A percentile compares a stretch with the other conserved stretches of the same genome.
Conservation (phyloP, 2,113 vertebrate genomes). For the Drymodes brunneopygia region DNA sequence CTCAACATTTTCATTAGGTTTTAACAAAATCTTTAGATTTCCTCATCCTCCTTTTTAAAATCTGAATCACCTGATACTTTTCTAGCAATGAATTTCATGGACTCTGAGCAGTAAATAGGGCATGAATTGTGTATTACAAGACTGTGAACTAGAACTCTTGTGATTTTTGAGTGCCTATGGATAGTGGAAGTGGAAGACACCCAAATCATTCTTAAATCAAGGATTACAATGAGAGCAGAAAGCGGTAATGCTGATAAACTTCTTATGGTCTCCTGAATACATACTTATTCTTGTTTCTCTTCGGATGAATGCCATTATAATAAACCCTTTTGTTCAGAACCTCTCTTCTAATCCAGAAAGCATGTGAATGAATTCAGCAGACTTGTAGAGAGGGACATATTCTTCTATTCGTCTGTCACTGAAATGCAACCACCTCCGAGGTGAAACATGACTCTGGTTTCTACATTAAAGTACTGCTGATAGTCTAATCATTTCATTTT, state of each 20-base stretch:
- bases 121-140: not conserved
- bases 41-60: not conserved
- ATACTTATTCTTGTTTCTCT: not conserved
- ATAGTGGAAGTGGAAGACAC: not conserved
- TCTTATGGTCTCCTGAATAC: not conserved
- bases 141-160: not conserved
- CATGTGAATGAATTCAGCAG: not conserved
- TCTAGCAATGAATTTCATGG: not conserved
- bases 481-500: not conserved
- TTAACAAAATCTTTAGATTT: not conserved
- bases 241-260: not conserved
- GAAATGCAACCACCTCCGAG: not conserved
- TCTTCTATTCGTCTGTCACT: not conserved
- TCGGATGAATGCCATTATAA: not conserved
- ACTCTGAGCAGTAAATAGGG: not conserved
- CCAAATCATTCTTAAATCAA: not conserved
- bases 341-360: not conserved
- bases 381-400: not conserved
- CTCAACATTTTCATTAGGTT: not conserved
- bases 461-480: not conserved
- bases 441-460: not conserved
- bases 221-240: not conserved
- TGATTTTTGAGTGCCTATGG: not conserved
- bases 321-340: not conserved
- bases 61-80: not conserved